Conservation (phyloP, 2,797 vertebrate genomes). For the Tragelaphus eurycerus region DNA sequence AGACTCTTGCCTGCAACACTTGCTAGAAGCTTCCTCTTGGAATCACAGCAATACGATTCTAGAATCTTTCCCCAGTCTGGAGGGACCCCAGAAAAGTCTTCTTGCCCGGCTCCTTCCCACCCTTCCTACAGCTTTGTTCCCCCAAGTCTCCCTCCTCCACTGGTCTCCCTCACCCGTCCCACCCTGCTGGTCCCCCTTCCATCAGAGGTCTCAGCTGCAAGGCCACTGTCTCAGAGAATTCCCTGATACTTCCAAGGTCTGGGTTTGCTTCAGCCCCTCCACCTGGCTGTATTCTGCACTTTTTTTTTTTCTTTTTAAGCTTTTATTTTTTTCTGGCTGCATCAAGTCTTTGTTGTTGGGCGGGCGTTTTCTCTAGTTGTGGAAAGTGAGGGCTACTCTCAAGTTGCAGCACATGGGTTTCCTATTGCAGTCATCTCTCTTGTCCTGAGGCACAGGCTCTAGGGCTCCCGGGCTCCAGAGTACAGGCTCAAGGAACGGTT, state of each 20-base stretch:
- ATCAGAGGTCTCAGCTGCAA: too few relatives aligned
- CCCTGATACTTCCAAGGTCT: rapidly evolving
- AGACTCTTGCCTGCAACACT: not conserved
- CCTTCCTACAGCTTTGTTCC: not conserved
- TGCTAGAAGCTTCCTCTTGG: not conserved
- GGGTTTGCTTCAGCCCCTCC: not conserved
- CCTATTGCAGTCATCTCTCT: too few relatives aligned
- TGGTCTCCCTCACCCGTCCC: not conserved
- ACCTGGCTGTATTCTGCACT: not conserved
- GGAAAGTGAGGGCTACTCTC: too few relatives aligned
- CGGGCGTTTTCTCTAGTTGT: rapidly evolving
- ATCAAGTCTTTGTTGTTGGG: too few relatives aligned
- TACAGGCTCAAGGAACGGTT: too few relatives aligned
- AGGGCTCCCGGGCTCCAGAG: too few relatives aligned
- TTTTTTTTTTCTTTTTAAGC: too few relatives aligned
- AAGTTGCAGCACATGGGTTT: too few relatives aligned
- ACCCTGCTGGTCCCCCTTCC: not conserved
- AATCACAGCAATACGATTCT: not conserved
- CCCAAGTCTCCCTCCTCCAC: rapidly evolving
- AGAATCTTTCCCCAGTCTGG: not conserved
- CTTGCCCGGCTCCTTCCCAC: not conserved
- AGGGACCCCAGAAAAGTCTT: not conserved
- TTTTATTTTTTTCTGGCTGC: too few relatives aligned
- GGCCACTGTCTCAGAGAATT: not conserved
- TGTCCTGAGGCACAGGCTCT: too few relatives aligned